Evolutionary conservation across 2,888 invertebrate species (phyloP).

Genomic region (Ceriagrion tenellum): DNA sequence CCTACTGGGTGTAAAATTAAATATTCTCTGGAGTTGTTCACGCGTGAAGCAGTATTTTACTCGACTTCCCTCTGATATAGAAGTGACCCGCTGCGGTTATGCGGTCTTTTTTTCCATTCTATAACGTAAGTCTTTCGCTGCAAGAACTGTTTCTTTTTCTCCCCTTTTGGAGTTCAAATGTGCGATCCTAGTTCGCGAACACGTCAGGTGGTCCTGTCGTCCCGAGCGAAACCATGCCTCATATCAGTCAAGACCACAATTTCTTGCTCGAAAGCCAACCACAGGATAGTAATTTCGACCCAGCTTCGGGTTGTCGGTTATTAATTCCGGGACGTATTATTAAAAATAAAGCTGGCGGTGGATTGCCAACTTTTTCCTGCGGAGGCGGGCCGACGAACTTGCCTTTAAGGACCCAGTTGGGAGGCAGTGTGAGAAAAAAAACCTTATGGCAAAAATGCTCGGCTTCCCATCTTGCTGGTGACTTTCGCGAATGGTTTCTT

Average conservation of each 20-base stretch:
- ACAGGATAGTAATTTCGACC: not conserved
- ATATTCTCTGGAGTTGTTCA: not conserved
- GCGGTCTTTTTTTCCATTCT: not conserved
- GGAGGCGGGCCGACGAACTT: not conserved
- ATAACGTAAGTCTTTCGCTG: not conserved
- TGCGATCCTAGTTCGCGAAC: not conserved
- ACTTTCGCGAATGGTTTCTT: not conserved
- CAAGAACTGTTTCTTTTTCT: not conserved
- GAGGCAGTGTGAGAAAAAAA: not conserved
- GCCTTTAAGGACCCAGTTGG: not conserved
- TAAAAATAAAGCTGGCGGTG: not conserved
- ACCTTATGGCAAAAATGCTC: not conserved
- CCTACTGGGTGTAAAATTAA: not conserved
- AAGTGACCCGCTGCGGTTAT: not conserved
- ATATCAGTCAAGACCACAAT: not conserved
- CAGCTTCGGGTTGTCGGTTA: not conserved
- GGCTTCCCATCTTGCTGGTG: not conserved
- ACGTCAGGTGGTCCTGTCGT: not conserved
- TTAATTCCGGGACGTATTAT: slow-evolving; percentile 19
- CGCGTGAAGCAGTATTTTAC: not conserved
- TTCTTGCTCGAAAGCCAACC: not conserved
- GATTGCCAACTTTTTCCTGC: not conserved
- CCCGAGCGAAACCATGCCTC: not conserved
- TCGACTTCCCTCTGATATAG: not conserved
- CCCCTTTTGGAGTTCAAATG: not conserved